Conservation (phyloP, 2,113 vertebrate species). For the Ptyas mucosa region DNA sequence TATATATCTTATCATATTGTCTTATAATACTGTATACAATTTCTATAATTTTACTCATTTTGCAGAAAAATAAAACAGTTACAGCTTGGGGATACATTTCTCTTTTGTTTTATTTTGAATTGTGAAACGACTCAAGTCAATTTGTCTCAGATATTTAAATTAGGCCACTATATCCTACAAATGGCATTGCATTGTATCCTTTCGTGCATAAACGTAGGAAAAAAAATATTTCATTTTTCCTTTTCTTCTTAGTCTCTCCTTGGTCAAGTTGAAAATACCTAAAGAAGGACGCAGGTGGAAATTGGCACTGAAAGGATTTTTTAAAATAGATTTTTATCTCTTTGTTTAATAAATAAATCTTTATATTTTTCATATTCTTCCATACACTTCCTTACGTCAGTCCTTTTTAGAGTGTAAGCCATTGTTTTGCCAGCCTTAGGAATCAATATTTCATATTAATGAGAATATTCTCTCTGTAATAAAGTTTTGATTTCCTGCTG, state of each 20-base stretch:
- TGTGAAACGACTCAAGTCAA: neutral
- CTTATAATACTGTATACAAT: neutral
- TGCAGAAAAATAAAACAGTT: neutral
- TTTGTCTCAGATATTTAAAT: neutral
- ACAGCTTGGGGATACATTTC: neutral
- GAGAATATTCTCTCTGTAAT: slow-evolving; percentile 54
- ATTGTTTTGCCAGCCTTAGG: slow-evolving; percentile 42
- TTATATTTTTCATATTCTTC: neutral
- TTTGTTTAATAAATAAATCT: neutral
- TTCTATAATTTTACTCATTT: neutral
- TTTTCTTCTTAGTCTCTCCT: neutral
- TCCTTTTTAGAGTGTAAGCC: neutral
- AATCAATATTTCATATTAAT: slow-evolving; percentile 64
- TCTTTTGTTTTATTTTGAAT: neutral
- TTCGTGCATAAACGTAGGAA: neutral
- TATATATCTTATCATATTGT: neutral
- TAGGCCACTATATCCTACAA: neutral
- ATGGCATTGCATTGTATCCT: slow-evolving; percentile 3
- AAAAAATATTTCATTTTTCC: neutral
- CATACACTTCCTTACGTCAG: neutral
- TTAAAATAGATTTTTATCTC: neutral
- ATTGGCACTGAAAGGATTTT: neutral
- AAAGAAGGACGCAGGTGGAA: neutral
- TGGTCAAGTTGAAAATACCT: neutral
- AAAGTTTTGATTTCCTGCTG: slow-evolving; percentile 45